Base-by-base conservation (phyloP, 64 coral and sea anemone species). In the Actinia equina region DNA sequence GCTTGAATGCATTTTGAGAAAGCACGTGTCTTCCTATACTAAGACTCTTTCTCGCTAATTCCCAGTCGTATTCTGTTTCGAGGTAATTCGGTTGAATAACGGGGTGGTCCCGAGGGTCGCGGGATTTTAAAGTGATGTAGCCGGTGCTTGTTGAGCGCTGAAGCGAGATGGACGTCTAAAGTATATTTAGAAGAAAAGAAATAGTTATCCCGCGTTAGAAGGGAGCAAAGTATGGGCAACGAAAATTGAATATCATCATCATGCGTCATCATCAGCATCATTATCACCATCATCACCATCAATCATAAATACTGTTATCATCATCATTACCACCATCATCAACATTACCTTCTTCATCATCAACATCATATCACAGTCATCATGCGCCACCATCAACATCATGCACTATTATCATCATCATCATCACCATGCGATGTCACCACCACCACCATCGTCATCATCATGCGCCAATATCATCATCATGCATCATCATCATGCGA, bases 21-120 rank as follows among this genome's bases (percentile, higher is more conserved):
- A 88, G 43, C 6, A 88, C 87, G 46, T 88, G 30, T 63, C 87
- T 77, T 41, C 52, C 87, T 6, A 88, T 63, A n/a, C 20, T 56
- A 2, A 88, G 14, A 41, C 87, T 43, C 54, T 77, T 77, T 79
- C 87, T 62, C 41, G 44, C 82, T 11, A 82, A 25, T 26, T 59
- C 43, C 22, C 77, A 58, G 80, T 88, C 87, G 42, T 61, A 20
- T 58, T 82, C 77, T 30, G 52, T 79, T 37, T 53, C 23, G 43
- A 88, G 43, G 77, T 88, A 88, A 79, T 88, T 88, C 25, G 87
- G 87, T 27, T 88, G 77, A 49, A 88, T 82, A 14, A 62, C 77
- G 79, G 87, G 87, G 82, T 88, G 87, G 27, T 56, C 25, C 27
- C 77, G 77, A 59, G 87, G 87, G 26, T 88, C 77, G 61, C 87